A percentile compares a stretch with the other conserved stretches of the same genome.
Conservation (phyloP, 1,140 invertebrate genomes). For the Brachionus paranguensis region DNA sequence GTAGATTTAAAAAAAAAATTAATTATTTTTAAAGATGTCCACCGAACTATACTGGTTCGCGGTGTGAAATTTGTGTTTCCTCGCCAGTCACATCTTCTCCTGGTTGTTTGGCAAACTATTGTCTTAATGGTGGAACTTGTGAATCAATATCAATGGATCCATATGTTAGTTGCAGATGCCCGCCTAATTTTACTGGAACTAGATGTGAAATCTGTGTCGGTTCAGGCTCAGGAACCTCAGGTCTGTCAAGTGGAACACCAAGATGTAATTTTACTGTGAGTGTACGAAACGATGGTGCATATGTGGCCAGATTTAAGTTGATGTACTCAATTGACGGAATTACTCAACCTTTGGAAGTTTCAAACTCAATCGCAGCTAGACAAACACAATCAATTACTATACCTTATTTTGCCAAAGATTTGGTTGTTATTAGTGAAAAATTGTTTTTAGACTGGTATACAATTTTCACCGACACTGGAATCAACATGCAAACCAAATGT, state of each 20-base stretch:
- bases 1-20: background rate
- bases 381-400: background rate
- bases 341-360: constrained; percentile 5
- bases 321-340: constrained; percentile 35
- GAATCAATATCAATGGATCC: background rate
- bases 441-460: background rate
- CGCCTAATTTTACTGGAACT: background rate
- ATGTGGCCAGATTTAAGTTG: constrained; percentile 1
- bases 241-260: background rate
- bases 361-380: background rate
- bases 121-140: constrained; percentile 2
- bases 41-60: constrained; percentile 1
- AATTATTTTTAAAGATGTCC: constrained; percentile 3
- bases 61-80: constrained; percentile 30
- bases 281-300: constrained; percentile 10
- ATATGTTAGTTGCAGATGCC: background rate
- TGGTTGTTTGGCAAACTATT: background rate
- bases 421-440: constrained; percentile 13
- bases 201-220: constrained; percentile 1
- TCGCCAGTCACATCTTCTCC: background rate
- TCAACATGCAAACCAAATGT: constrained; percentile 13
- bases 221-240: background rate
- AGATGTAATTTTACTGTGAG: constrained; percentile 25
- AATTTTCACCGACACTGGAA: constrained; percentile 2
- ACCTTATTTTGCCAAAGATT: constrained; percentile 6